Conservation (phyloP, 2,797 vertebrate species). For the Stomatorhinus walkeri region DNA sequence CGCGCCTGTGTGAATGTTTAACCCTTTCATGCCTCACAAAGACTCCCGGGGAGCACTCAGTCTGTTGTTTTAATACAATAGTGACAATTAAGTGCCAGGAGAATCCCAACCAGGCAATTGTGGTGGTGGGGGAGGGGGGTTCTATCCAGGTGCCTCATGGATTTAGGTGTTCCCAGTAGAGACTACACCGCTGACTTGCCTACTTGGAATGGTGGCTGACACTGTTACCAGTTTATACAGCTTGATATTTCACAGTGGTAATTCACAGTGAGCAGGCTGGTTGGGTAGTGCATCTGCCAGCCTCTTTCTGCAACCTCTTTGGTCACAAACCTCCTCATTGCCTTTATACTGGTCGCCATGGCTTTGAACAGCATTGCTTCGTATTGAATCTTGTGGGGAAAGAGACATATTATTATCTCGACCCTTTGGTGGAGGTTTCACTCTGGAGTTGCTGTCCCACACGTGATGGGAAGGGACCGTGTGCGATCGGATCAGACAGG, state of each 20-base stretch:
- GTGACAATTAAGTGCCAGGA: background rate
- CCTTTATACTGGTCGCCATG: background rate
- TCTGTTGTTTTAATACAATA: background rate
- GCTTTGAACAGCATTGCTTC: background rate
- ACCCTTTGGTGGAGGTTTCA: conserved; percentile 22
- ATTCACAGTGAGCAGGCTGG: background rate
- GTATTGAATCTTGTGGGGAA: background rate
- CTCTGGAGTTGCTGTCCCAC: conserved; percentile 27
- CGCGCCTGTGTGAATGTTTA: background rate
- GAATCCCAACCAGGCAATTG: background rate
- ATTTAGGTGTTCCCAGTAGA: background rate
- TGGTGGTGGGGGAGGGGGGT: background rate
- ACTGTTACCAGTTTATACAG: background rate
- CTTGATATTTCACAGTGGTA: background rate
- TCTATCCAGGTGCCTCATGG: background rate
- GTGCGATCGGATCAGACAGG: conserved; percentile 32
- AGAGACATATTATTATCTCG: background rate
- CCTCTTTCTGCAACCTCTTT: background rate
- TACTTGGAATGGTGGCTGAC: no score
- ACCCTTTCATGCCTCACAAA: background rate
- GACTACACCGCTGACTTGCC: background rate
- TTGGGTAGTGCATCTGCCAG: background rate
- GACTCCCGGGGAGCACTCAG: background rate
- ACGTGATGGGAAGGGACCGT: conserved; percentile 25
- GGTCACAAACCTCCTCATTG: background rate